phyloP scores from a whole-genome alignment of 2,888 invertebrate species.

The Octodonta nipae region DNA sequence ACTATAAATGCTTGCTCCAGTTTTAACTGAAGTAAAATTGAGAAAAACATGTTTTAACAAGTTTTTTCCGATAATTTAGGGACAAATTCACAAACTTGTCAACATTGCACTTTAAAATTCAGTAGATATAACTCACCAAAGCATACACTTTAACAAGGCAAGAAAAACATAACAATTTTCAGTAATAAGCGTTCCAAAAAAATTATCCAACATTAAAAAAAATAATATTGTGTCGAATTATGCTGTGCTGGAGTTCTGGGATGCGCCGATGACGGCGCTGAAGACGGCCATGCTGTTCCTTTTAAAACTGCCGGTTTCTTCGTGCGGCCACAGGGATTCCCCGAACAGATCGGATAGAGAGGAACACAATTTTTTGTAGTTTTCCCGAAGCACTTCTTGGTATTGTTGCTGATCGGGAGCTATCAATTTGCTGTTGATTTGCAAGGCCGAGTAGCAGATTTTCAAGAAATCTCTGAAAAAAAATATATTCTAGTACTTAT shows the following conservation, averaged over 20 bases:
- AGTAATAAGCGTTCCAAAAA: no score
- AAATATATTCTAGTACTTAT: slow-evolving; percentile 5
- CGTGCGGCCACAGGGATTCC: slow-evolving; percentile 54
- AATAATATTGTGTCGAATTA: slow-evolving; percentile 4
- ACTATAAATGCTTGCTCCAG: no score
- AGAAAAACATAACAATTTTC: no score
- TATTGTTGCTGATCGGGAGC: slow-evolving; percentile 82
- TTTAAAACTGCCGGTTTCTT: slow-evolving; percentile 49
- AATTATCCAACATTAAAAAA: no score
- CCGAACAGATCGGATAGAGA: slow-evolving; percentile 61
- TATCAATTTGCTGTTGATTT: slow-evolving; percentile 79
- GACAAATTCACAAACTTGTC: no score
- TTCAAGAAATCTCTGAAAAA: slow-evolving; percentile 72
- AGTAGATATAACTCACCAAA: background rate
- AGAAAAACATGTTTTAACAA: no score
- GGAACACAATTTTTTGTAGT: slow-evolving; percentile 74
- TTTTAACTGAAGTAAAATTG: no score
- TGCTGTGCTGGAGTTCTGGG: slow-evolving; percentile 68
- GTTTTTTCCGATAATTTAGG: no score
- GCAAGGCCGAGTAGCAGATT: slow-evolving; percentile 78
- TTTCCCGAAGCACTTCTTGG: slow-evolving; percentile 74
- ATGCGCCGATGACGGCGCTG: slow-evolving; percentile 67
- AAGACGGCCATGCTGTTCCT: slow-evolving; percentile 67
- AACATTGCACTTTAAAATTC: no score
- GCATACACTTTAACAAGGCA: slow-evolving; percentile 1